These are phyloP conservation scores for Lagopus muta DNA, from an alignment of 2,113 vertebrate genomes.

Conservation along the genomic window DNA sequence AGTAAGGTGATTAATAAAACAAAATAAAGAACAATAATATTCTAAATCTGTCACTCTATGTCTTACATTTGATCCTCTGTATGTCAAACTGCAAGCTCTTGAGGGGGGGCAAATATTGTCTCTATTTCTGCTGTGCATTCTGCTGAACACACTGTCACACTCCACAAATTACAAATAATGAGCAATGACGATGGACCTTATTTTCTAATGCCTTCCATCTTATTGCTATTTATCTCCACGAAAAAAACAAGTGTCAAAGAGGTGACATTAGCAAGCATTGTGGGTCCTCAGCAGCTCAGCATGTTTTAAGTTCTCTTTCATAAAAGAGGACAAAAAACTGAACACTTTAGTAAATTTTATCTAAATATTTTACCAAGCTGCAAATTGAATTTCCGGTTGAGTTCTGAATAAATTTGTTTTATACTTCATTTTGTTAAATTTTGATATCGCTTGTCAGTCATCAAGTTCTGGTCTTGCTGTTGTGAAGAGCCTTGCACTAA, in stretches of 20 bases:
- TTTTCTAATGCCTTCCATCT: conserved; percentile 52
- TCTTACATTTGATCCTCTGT: background rate
- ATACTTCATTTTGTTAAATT: background rate
- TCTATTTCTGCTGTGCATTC: conserved; percentile 14
- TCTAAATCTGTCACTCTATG: background rate
- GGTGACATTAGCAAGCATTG: conserved; percentile 46
- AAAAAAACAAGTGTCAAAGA: conserved; percentile 65
- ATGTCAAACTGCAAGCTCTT: background rate
- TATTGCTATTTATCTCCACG: conserved; percentile 42
- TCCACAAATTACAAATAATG: conserved; percentile 70
- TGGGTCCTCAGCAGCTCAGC: background rate
- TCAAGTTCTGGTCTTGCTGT: background rate
- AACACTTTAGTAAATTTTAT: background rate
- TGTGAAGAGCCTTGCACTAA: background rate
- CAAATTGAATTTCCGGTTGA: background rate
- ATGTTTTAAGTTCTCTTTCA: background rate
- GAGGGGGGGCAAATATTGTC: background rate
- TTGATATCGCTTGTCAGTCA: background rate
- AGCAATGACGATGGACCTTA: conserved; percentile 30
- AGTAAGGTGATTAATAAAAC: background rate
- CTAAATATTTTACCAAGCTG: background rate
- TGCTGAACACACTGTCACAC: conserved; percentile 63
- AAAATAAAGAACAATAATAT: background rate
- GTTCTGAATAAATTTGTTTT: background rate
- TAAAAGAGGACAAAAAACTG: background rate